Percentiles rank a stretch among this genome's conserved stretches.
phyloP scores from a whole-genome alignment of 1,140 invertebrate genomes.

The Scylla paramamosain region DNA sequence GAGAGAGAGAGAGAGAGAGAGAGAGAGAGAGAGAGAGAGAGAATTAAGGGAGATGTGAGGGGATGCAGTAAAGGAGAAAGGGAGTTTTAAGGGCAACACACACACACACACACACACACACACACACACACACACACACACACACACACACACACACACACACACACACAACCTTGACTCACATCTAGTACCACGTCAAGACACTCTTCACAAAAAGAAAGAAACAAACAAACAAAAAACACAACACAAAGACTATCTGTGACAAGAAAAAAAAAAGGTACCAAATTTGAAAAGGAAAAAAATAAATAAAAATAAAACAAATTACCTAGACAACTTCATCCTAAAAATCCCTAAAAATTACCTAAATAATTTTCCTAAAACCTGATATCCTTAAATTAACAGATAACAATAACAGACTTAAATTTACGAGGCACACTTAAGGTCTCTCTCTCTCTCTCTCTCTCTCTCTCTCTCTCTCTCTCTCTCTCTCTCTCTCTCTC shows the following conservation, averaged over 20 bases:
- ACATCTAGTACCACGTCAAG: background rate
- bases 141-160: slow-evolving; percentile 43
- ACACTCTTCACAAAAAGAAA: too few relatives aligned
- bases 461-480: background rate
- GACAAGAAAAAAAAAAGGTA: background rate
- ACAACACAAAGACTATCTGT: too few relatives aligned
- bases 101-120: slow-evolving; percentile 41
- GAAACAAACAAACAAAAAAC: too few relatives aligned
- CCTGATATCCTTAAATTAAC: too few relatives aligned
- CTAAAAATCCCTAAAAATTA: too few relatives aligned
- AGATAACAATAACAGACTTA: background rate
- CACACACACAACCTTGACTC: slow-evolving; percentile 5
- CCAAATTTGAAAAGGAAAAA: background rate
- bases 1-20: slow-evolving; percentile 24
- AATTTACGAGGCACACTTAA: background rate
- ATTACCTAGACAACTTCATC: too few relatives aligned
- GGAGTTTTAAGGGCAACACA: background rate
- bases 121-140: slow-evolving; percentile 43
- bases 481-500: background rate
- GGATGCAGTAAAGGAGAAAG: too few relatives aligned
- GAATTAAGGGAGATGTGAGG: background rate
- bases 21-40: slow-evolving; percentile 22
- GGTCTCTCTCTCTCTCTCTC: too few relatives aligned
- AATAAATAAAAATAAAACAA: too few relatives aligned
- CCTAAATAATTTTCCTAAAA: too few relatives aligned